Base-by-base conservation (phyloP, 2,888 invertebrate species). In the Sarcophaga carnaria region DNA sequence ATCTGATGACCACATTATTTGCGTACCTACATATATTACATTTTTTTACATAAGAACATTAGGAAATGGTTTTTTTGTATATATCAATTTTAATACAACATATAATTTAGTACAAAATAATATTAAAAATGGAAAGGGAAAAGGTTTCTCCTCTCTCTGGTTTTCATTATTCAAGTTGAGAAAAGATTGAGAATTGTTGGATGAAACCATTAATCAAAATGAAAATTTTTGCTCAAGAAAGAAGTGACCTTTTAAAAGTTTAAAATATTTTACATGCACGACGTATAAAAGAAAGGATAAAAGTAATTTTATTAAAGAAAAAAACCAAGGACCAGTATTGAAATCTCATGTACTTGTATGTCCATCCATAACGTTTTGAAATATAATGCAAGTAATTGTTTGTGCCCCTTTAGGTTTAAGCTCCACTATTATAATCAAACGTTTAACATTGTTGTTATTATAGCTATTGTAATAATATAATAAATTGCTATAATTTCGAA, bases 401-500 rank as follows among this genome's bases (percentile, higher is more conserved):
- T 90, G 91, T 92, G 91, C 91, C 54, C 92, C 92, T 91, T 91
- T 91, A 91, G 92, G 92, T 91, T 91, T 91, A 91, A 90, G 66
- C 54, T 78, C 17, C 60, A 78, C 72, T 72, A 87, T 82, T 83
- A 80, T 70, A 80, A 84, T 79, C 82, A 85, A 81, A 81, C 79
- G 75, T 86, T 88, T 83, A 90, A 67, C 49, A 74, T 72, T 77
- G 76, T 80, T 77, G 71, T 80, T 70, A 17, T 75, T 67, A 67
- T 60, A 67, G 82, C 76, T 82, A 75, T 81, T 87, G 78, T 83
- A 91, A 90, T 90, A 90, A 90, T 90, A 90, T 90, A 90, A 91
- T 90, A 92, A 92, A 92, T 92, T 92, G 90, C 92, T 91, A 91
- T 91, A 92, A 92, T 92, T 92, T 92, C 89, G 89, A 89, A 86